phyloP scores from a whole-genome alignment of 2,888 invertebrate genomes.

The Macaria liturata region DNA sequence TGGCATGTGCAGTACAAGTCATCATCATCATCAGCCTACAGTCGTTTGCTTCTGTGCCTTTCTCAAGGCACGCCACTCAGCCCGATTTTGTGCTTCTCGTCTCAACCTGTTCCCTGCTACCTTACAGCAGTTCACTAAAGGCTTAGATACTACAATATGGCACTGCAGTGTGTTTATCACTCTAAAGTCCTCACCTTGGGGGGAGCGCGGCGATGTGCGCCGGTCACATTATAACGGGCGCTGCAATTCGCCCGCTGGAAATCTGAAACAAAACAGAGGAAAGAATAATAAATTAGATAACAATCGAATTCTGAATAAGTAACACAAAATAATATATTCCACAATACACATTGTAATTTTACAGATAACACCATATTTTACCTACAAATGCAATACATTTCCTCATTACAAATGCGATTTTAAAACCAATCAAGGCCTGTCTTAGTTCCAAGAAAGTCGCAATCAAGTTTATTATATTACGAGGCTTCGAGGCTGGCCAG shows the following conservation, averaged over 20 bases:
- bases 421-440: conserved; percentile 22
- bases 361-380: background rate
- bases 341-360: no score
- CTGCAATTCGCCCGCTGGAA: conserved; percentile 54
- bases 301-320: background rate
- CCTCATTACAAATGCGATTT: conserved; percentile 18
- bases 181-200: conserved; percentile 8
- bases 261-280: conserved; percentile 54
- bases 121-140: no score
- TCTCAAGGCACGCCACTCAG: no score
- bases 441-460: conserved; percentile 20
- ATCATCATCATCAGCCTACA: no score
- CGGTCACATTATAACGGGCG: conserved; percentile 79
- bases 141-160: no score
- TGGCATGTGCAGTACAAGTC: no score
- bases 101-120: no score
- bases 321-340: no score
- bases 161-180: no score
- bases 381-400: conserved; percentile 23
- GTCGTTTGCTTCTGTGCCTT: no score
- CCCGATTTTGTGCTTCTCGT: no score
- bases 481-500: conserved; percentile 17
- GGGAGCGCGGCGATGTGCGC: conserved; percentile 71
- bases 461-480: conserved; percentile 16
- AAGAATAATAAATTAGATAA: conserved; percentile 3